Evolutionary conservation across 2,797 vertebrate species (phyloP).

Genomic region (Molossus alvarezi): DNA sequence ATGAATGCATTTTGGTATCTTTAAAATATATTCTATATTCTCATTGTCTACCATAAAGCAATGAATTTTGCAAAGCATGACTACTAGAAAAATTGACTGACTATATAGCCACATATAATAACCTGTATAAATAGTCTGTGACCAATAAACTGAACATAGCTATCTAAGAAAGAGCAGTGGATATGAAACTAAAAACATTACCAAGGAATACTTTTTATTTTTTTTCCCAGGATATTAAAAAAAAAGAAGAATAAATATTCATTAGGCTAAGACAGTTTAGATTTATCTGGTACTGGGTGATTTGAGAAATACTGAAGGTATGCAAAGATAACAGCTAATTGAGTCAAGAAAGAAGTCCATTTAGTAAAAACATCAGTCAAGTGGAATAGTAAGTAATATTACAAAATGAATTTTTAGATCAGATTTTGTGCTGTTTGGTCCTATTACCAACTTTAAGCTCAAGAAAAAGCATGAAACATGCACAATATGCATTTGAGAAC

Average conservation of each 20-base stretch:
- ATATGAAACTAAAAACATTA: constrained; percentile 51
- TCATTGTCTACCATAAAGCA: background rate
- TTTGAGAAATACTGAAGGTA: constrained; percentile 48
- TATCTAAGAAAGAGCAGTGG: background rate
- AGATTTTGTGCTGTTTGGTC: background rate
- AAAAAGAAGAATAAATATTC: background rate
- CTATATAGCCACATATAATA: constrained; percentile 49
- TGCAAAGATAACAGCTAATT: constrained; percentile 51
- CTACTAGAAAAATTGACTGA: constrained; percentile 53
- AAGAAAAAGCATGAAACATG: constrained; percentile 1
- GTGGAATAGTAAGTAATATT: constrained; percentile 42
- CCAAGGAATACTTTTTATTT: constrained; percentile 29
- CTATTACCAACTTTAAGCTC: background rate
- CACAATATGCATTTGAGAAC: background rate
- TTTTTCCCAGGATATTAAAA: background rate
- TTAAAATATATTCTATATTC: constrained; percentile 27
- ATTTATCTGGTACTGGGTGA: constrained; percentile 24
- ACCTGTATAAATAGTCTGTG: constrained; percentile 22
- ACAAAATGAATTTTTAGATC: background rate
- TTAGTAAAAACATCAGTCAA: constrained; percentile 51
- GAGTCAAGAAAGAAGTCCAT: constrained; percentile 26
- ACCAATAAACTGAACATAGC: constrained; percentile 26
- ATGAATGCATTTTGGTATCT: background rate
- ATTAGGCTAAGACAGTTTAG: constrained; percentile 42
- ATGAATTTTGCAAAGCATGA: constrained; percentile 60